Evolutionary conservation across 2,797 vertebrate species (phyloP), one percentile per base, ranked within the genome.

Genomic region (Cercopithecus mitis): DNA sequence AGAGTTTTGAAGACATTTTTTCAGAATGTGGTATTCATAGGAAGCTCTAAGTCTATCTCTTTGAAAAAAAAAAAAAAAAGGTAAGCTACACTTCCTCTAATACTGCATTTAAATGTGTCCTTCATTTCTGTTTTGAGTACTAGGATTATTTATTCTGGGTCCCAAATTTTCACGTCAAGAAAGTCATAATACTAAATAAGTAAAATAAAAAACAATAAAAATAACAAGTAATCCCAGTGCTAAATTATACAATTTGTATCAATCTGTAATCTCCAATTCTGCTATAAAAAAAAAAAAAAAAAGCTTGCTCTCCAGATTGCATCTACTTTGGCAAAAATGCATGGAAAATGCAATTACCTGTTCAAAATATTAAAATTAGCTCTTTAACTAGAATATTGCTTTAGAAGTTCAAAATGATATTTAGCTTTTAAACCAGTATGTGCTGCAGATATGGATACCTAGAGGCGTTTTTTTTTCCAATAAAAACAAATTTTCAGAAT

Each of bases 331-430:
- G n/a, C 58, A 58, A 88, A 96, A 90, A 94, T 83, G 52, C 11
- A 93, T 11, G 45, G 19, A 91, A 91, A 92, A 77, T 61, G 3
- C 25, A 76, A 55, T 94, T 83, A 61, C 41, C 52, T 83, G 0
- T 80, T 88, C 57, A 94, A 92, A 97, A 83, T 91, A 86, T n/a
- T 96, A 90, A 88, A 83, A 77, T 55, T 79, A 36, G 52, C 25
- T 27, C 52, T 97, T 83, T 93, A 94, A 64, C 55, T 86, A 84
- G 41, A 91, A 41, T 75, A 87, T 43, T 95, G 19, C 50, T 84
- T 97, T 95, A 84, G 96, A 89, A 93, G 15, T 19, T 84, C 47
- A 87, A 88, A 45, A 77, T 0, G 3, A 82, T 88, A 70, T 75
- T 80, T 95, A 79, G 73, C 80, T 92, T 57, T 90, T 27, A 93